These are phyloP conservation scores for Meloidogyne hapla DNA, from an alignment of 1,140 invertebrate species.

Conservation along the genomic window DNA sequence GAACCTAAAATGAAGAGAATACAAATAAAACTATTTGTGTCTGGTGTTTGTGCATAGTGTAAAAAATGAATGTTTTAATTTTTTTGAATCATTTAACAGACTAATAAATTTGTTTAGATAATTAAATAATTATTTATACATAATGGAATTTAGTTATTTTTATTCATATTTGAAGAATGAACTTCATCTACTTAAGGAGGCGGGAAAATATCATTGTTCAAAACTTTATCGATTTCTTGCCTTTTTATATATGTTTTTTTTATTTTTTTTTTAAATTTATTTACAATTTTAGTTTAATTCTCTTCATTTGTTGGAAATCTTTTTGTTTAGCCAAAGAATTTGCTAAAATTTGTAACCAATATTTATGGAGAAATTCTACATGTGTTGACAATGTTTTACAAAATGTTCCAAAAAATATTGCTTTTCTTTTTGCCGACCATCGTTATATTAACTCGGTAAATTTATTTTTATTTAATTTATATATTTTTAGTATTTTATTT, in stretches of 20 bases:
- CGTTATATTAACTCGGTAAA: slow-evolving; percentile 18
- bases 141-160: background rate
- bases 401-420: slow-evolving; percentile 9
- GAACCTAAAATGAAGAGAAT: no score
- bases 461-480: background rate
- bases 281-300: background rate
- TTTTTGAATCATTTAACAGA: no score
- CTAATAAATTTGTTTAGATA: background rate
- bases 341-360: background rate
- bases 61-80: no score
- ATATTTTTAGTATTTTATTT: slow-evolving; percentile 2
- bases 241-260: background rate
- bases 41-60: no score
- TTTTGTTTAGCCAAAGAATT: background rate
- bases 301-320: background rate
- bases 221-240: background rate
- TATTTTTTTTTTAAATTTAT: background rate
- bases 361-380: background rate
- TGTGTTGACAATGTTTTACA: background rate
- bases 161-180: background rate
- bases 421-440: slow-evolving; percentile 13
- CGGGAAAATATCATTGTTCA: background rate
- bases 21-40: no score
- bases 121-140: no score
- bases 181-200: background rate